These are phyloP conservation scores for Raja brachyura DNA, from an alignment of 2,113 vertebrate genomes.

Conservation along the genomic window DNA sequence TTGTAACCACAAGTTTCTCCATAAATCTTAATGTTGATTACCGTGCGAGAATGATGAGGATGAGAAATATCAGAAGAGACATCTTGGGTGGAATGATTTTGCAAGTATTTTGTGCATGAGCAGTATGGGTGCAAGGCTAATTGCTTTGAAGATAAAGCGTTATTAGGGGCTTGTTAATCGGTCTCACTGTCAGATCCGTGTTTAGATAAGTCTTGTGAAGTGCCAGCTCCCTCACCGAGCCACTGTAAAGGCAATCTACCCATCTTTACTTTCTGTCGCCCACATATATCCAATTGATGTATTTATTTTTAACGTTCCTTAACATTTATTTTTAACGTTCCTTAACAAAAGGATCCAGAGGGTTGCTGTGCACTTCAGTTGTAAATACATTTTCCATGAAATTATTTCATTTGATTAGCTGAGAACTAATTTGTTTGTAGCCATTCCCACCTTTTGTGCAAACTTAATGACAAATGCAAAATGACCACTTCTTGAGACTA, in stretches of 20 bases:
- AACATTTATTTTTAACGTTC: neutral
- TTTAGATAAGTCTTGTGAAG: neutral
- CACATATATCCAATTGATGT: neutral
- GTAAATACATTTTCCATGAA: neutral
- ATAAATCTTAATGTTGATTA: neutral
- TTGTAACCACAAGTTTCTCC: conserved; percentile 24
- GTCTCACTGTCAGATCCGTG: neutral
- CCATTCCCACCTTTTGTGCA: conserved; percentile 45
- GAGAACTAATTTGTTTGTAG: conserved; percentile 56
- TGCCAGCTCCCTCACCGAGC: neutral
- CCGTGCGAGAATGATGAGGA: neutral
- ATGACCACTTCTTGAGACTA: conserved; percentile 36
- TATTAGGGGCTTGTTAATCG: neutral
- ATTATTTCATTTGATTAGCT: neutral
- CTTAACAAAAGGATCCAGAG: conserved; percentile 15
- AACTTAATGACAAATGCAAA: neutral
- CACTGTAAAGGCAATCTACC: neutral
- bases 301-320: neutral
- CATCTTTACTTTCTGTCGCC: neutral
- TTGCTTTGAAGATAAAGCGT: neutral
- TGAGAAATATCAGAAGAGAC: neutral
- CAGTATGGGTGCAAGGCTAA: neutral
- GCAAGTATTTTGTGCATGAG: neutral
- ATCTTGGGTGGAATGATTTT: neutral
- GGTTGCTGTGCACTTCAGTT: neutral